These are phyloP conservation scores for Amblyteles armatorius DNA, from an alignment of 2,888 invertebrate species.

Conservation along the genomic window DNA sequence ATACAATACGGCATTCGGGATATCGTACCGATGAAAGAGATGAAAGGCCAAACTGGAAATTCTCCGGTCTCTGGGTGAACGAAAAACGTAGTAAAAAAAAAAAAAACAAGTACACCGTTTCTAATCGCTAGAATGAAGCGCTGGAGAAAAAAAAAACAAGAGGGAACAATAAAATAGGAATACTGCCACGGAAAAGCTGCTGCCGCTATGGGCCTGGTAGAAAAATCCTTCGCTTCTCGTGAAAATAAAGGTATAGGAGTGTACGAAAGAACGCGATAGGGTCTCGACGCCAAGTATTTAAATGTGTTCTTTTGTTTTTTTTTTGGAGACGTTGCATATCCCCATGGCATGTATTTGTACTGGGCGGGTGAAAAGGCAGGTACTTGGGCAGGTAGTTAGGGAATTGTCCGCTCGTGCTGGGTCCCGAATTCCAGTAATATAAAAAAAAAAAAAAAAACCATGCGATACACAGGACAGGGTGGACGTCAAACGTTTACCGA, in stretches of 20 bases:
- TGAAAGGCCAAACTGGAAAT: background rate
- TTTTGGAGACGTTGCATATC: background rate
- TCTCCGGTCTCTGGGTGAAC: background rate
- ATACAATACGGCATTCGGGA: background rate
- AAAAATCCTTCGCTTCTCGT: constrained; percentile 26
- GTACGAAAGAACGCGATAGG: background rate
- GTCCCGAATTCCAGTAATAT: no score
- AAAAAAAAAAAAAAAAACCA: no score
- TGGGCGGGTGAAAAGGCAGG: no score
- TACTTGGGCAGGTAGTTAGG: no score
- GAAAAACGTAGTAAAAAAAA: background rate
- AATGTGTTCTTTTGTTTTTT: background rate
- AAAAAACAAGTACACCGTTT: constrained; percentile 12
- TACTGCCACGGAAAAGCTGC: constrained; percentile 20
- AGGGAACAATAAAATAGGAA: constrained; percentile 1
- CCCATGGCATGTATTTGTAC: no score
- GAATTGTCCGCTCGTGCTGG: no score
- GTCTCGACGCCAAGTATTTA: background rate
- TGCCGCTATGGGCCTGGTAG: background rate
- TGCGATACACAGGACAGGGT: no score
- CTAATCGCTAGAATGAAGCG: constrained; percentile 9
- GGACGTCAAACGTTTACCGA: background rate
- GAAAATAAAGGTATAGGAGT: background rate
- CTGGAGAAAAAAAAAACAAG: constrained; percentile 13
- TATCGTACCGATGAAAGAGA: constrained; percentile 7